Conservation (phyloP, 1,140 invertebrate genomes). For the Nasonia giraulti region DNA sequence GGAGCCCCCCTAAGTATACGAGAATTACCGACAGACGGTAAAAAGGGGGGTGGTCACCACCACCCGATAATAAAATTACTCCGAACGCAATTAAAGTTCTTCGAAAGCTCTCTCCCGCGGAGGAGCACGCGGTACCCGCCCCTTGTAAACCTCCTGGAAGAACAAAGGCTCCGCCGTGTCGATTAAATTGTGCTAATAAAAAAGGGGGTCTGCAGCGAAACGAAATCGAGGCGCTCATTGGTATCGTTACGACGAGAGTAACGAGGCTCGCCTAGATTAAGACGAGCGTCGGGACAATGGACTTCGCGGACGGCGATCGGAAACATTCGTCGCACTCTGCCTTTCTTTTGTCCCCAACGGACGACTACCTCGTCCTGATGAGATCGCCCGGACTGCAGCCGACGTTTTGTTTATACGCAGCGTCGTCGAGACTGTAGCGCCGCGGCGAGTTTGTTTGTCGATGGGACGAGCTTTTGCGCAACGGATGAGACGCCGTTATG, state of each 20-base stretch:
- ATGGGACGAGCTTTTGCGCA: background rate
- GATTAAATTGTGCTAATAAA: conserved; percentile 26
- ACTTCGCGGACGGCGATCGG: background rate
- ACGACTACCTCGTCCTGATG: background rate
- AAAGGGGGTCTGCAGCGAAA: background rate
- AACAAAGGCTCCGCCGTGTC: background rate
- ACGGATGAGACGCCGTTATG: background rate
- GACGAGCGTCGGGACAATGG: conserved; percentile 4
- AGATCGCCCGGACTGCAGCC: background rate
- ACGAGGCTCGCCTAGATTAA: background rate
- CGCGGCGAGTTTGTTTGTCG: background rate
- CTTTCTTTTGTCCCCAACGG: background rate
- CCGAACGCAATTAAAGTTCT: conserved; percentile 41
- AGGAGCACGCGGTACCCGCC: background rate
- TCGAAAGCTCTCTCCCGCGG: conserved; percentile 31
- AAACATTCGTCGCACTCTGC: conserved; percentile 8
- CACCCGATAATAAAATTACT: conserved; percentile 12
- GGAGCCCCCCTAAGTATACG: background rate
- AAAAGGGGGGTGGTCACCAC: background rate
- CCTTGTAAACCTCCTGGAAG: background rate
- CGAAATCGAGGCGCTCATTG: background rate
- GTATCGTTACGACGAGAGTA: background rate
- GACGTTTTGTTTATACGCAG: background rate
- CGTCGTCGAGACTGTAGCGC: background rate
- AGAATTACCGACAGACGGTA: background rate